These are phyloP conservation scores for Trypoxylon attenuatum DNA, from an alignment of 2,888 invertebrate species.

Conservation along the genomic window DNA sequence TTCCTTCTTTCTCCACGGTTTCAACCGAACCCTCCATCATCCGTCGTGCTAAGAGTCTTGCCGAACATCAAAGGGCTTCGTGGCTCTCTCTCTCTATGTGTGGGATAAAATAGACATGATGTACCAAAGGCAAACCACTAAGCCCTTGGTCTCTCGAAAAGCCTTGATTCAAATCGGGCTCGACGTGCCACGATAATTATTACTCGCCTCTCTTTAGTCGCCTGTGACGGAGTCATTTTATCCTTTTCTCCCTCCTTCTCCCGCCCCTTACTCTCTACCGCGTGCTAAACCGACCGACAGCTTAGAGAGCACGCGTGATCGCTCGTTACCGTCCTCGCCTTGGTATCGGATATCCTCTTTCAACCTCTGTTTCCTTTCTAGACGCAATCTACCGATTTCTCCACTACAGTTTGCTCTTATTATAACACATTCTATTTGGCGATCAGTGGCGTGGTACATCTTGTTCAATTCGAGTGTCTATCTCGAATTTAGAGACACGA, in stretches of 20 bases:
- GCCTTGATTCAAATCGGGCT: slow-evolving; percentile 44
- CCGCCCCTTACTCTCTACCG: neutral
- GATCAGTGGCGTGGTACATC: no score
- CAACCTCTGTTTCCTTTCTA: no score
- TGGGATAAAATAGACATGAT: slow-evolving; percentile 47
- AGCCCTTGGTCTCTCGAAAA: slow-evolving; percentile 30
- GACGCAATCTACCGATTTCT: no score
- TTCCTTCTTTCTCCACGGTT: neutral
- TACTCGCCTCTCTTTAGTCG: slow-evolving; percentile 14
- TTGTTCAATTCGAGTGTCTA: no score
- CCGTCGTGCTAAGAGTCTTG: slow-evolving; percentile 49
- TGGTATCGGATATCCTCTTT: no score
- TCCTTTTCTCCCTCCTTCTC: neutral
- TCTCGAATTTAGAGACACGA: no score
- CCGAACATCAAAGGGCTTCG: slow-evolving; percentile 53
- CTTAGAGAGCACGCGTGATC: neutral
- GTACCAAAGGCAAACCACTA: slow-evolving; percentile 50
- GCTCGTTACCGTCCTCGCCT: neutral
- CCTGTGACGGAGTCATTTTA: slow-evolving; percentile 11
- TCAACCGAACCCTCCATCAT: slow-evolving; percentile 33
- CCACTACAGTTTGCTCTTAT: no score
- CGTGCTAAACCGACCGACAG: neutral
- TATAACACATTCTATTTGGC: no score
- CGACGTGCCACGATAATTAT: slow-evolving; percentile 49
- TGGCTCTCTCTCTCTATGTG: slow-evolving; percentile 19